These are phyloP conservation scores for Pachypeltis micranthus DNA, from an alignment of 1,140 invertebrate genomes.

Conservation along the genomic window DNA sequence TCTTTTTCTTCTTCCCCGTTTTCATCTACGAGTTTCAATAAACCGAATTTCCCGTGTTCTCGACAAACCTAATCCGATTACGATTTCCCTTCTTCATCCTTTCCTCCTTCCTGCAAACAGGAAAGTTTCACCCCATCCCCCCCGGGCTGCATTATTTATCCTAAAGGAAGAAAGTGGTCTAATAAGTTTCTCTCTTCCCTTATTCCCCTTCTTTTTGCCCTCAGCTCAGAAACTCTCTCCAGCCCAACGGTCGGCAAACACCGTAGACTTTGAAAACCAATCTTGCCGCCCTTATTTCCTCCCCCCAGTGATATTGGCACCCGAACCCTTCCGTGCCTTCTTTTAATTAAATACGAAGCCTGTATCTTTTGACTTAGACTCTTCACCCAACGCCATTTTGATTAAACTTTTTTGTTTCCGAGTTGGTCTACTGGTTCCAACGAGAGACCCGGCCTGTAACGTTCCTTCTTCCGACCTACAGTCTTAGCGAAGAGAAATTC, in stretches of 20 bases:
- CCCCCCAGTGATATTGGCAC: not conserved
- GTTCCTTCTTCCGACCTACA: too few species aligned
- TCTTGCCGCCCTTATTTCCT: not conserved
- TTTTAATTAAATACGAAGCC: conserved; percentile 3
- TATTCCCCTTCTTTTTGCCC: not conserved
- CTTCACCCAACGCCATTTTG: too few species aligned
- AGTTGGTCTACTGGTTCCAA: too few species aligned
- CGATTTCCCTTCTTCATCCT: not conserved
- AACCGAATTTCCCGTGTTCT: not conserved
- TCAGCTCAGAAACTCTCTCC: not conserved
- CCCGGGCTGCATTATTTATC: not conserved
- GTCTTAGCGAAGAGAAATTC: too few species aligned
- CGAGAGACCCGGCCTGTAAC: too few species aligned
- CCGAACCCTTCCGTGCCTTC: not conserved
- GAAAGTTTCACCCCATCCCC: not conserved
- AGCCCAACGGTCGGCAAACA: not conserved
- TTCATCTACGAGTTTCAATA: too few species aligned
- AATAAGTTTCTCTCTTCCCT: conserved; percentile 1
- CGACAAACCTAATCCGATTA: not conserved
- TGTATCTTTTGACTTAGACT: too few species aligned
- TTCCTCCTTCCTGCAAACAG: not conserved
- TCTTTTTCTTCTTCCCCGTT: too few species aligned
- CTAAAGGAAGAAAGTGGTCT: conserved; percentile 5
- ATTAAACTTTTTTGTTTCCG: not conserved
- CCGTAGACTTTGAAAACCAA: conserved; percentile 7